phyloP scores from a whole-genome alignment of 2,888 invertebrate genomes.

The Caenorhabditis imperialis region DNA sequence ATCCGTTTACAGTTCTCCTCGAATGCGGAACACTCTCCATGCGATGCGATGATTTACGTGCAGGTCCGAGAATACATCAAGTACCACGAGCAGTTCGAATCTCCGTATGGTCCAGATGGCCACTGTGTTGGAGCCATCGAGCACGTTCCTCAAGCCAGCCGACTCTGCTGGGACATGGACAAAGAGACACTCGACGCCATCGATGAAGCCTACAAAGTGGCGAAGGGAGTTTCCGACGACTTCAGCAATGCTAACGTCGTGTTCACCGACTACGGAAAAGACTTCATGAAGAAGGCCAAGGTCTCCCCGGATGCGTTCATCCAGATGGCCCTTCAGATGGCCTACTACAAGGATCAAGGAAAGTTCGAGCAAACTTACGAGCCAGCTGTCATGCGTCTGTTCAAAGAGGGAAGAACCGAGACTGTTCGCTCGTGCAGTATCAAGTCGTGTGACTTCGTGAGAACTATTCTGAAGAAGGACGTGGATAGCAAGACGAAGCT shows the following conservation, averaged over 20 bases:
- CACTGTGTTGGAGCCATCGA: conserved; percentile 67
- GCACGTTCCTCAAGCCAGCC: conserved; percentile 85
- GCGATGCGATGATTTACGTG: conserved; percentile 71
- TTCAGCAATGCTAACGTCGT: conserved; percentile 90
- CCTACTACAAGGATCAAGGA: conserved; percentile 90
- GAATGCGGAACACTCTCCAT: conserved; percentile 72
- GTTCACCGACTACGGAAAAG: conserved; percentile 87
- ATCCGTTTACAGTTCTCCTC: conserved; percentile 61
- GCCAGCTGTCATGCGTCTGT: conserved; percentile 96
- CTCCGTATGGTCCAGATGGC: conserved; percentile 69
- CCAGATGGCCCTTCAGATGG: conserved; percentile 94
- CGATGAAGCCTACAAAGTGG: conserved; percentile 61
- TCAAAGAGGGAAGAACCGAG: conserved; percentile 95
- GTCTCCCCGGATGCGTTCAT: conserved; percentile 97
- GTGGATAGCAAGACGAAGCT: conserved; percentile 51
- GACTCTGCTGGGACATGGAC: conserved; percentile 88
- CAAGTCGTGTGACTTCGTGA: conserved; percentile 93
- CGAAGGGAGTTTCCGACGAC: conserved; percentile 86
- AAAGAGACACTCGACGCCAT: conserved; percentile 64
- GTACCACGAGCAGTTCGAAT: conserved; percentile 67
- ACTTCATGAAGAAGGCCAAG: conserved; percentile 91
- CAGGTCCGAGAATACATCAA: conserved; percentile 75
- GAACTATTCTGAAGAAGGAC: conserved; percentile 87
- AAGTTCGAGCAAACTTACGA: conserved; percentile 96
- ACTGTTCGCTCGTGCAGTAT: conserved; percentile 95